phyloP scores from a whole-genome alignment of 1,140 invertebrate genomes.

The Harpegnathos saltator region DNA sequence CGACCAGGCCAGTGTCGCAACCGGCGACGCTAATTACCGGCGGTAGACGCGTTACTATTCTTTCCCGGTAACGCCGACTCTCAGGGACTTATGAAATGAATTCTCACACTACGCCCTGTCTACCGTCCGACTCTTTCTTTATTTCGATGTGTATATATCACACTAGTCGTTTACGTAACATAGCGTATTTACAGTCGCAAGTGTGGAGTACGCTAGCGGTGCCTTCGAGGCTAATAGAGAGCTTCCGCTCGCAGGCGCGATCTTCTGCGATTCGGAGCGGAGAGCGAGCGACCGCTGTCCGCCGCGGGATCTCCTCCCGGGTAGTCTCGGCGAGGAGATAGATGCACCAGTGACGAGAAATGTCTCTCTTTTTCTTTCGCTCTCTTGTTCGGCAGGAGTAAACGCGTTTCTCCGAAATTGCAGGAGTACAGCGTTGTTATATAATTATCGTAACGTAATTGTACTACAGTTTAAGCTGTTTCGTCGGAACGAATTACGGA shows the following conservation, averaged over 20 bases:
- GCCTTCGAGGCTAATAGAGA: slow-evolving; percentile 31
- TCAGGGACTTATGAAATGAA: slow-evolving; percentile 83
- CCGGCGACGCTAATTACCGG: slow-evolving; percentile 81
- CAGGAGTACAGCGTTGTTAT: not conserved
- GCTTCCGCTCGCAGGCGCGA: slow-evolving; percentile 2
- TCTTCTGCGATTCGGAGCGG: not conserved
- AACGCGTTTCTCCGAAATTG: not conserved
- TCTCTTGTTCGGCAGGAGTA: no score
- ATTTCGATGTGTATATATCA: slow-evolving; percentile 78
- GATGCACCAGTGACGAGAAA: slow-evolving; percentile 3
- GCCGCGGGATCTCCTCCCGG: not conserved
- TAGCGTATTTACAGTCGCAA: slow-evolving; percentile 78
- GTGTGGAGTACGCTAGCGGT: slow-evolving; percentile 23
- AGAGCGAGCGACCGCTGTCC: not conserved
- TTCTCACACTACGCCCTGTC: slow-evolving; percentile 82
- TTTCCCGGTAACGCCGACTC: slow-evolving; percentile 66
- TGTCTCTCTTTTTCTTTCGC: no score
- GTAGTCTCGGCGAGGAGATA: not conserved
- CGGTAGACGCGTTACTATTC: slow-evolving; percentile 81
- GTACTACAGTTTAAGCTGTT: not conserved
- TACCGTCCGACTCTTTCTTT: slow-evolving; percentile 79
- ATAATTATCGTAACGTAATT: not conserved
- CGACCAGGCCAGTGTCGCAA: slow-evolving; percentile 74
- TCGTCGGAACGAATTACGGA: not conserved
- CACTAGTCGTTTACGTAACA: slow-evolving; percentile 77